Evolutionary conservation across 2,888 invertebrate species (phyloP), one percentile per base, ranked within the genome.

Genomic region (Leptothorax acervorum): DNA sequence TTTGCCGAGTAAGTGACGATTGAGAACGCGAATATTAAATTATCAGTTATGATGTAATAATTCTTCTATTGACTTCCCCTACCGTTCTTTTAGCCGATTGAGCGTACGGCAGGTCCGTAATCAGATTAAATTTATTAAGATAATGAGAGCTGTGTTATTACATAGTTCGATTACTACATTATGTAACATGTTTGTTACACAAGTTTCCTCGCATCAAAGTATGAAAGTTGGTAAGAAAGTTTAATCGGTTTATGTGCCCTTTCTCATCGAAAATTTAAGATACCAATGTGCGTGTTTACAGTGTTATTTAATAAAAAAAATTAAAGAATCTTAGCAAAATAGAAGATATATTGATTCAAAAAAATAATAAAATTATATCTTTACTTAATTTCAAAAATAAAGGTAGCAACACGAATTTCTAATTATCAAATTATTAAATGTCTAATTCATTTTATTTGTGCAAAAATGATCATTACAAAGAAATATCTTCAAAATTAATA

Each of bases 1-100:
- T 28, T 28, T 6, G 35, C 35, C 18, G 45, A 68, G 12, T 12
- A 35, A 15, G 35, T 35, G 9, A 68, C 5, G 1, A 68, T 55
- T 76, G 31, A 45, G 23, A 70, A 68, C 55, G 45, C 45, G 42
- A 76, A 76, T 76, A 71, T 57, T 57, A 57, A 79, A 70, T 79
- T 71, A 79, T 71, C 45, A 71, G 35, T 48, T 71, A 57, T 79
- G 4, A 12, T 23, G 31, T 23, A 57, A 60, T 55, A 35, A 71
- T 23, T 57, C 15, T 28, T 70, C 23, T 12, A 71, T 3, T 9
- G 6, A 70, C 8, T 45, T 12, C 28, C 39, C 1, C 9, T 15
- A 45, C 0, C n/a, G 15, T 51, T 8, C 15, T 23, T 66, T 15
- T 45, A 45, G 3, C 5, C 8, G 65, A 9, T 12, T 23, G 45